phyloP scores from a whole-genome alignment of 2,113 vertebrate genomes.

The Empidonax alnorum region DNA sequence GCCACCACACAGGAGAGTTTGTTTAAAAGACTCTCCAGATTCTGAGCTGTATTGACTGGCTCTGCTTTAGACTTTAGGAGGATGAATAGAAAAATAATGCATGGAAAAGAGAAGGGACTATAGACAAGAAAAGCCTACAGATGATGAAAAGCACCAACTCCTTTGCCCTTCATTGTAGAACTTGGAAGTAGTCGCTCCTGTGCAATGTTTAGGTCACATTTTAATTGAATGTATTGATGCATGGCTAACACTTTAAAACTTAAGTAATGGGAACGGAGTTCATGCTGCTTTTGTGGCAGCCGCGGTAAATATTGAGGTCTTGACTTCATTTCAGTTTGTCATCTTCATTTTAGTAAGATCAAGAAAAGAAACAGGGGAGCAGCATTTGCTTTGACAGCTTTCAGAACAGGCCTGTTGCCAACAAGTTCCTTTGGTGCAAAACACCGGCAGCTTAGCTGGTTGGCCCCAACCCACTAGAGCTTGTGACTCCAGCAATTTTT shows the following conservation, averaged over 20 bases:
- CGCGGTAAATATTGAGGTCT: neutral
- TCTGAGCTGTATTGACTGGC: neutral
- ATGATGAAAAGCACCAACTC: neutral
- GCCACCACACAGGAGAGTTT: neutral
- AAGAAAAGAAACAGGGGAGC: neutral
- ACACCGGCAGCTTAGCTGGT: neutral
- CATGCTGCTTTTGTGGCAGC: neutral
- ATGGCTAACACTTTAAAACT: neutral
- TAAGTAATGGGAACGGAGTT: neutral
- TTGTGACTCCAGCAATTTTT: neutral
- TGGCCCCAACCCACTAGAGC: neutral
- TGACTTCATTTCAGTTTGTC: neutral
- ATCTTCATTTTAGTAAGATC: neutral
- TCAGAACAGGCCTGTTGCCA: neutral
- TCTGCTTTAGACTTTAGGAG: neutral
- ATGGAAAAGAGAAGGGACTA: neutral
- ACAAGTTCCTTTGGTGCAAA: neutral
- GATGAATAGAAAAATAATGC: neutral
- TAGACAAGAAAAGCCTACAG: neutral
- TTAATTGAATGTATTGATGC: constrained; percentile 24
- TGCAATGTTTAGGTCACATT: neutral
- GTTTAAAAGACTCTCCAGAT: neutral
- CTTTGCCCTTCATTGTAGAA: neutral
- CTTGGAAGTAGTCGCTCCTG: neutral
- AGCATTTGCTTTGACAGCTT: neutral